A percentile compares a stretch with the other conserved stretches of the same genome.
Evolutionary conservation across 2,797 vertebrate species (phyloP).

Genomic region (Oreochromis grahami): DNA sequence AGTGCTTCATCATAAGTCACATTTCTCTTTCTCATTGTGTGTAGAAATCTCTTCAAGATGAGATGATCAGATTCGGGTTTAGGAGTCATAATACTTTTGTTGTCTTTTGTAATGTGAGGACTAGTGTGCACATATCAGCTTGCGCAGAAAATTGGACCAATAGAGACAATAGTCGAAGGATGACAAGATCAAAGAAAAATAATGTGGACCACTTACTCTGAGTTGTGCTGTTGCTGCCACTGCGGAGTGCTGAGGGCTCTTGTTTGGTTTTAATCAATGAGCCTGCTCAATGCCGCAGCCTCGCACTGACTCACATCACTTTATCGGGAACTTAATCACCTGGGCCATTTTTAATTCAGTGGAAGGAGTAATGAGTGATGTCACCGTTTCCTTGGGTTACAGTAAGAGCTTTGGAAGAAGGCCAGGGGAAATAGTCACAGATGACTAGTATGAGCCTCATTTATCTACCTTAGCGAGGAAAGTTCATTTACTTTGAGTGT

Average conservation of each 20-base stretch:
- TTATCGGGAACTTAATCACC: slow-evolving; percentile 72
- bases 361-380: slow-evolving; percentile 61
- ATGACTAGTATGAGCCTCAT: slow-evolving; percentile 43
- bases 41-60: background rate
- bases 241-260: slow-evolving; percentile 34
- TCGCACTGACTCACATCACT: slow-evolving; percentile 58
- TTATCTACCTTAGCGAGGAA: slow-evolving; percentile 41
- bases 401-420: slow-evolving; percentile 65
- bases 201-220: slow-evolving; percentile 31
- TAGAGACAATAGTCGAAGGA: slow-evolving; percentile 44
- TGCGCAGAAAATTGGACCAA: slow-evolving; percentile 5
- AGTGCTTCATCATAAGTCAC: background rate
- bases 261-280: slow-evolving; percentile 71
- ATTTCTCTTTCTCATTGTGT: background rate
- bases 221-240: slow-evolving; percentile 11
- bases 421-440: slow-evolving; percentile 58
- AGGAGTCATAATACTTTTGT: background rate
- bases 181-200: slow-evolving; percentile 44
- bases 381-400: slow-evolving; percentile 67
- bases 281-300: slow-evolving; percentile 62
- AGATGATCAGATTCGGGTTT: background rate
- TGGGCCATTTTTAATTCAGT: slow-evolving; percentile 59
- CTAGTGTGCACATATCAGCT: slow-evolving; percentile 18
- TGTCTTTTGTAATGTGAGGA: background rate
- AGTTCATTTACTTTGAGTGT: slow-evolving; percentile 62